These are phyloP conservation scores for Camponotus pennsylvanicus DNA, from an alignment of 1,140 invertebrate species.

Conservation along the genomic window DNA sequence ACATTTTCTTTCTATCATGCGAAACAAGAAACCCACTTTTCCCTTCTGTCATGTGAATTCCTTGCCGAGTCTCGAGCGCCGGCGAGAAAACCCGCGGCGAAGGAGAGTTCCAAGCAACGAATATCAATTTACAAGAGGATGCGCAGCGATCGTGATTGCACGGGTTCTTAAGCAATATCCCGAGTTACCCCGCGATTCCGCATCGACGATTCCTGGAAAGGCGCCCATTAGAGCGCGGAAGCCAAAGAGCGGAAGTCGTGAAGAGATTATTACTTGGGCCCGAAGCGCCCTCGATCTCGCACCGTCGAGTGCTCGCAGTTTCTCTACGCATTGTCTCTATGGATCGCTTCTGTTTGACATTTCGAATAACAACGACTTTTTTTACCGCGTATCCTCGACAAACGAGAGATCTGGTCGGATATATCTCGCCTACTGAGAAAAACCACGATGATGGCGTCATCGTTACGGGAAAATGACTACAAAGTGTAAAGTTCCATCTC, in stretches of 20 bases:
- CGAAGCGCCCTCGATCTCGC: constrained; percentile 61
- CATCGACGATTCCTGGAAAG: constrained; percentile 61
- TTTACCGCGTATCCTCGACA: constrained; percentile 9
- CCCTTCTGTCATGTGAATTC: not conserved
- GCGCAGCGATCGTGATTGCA: constrained; percentile 33
- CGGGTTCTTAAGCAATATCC: constrained; percentile 67
- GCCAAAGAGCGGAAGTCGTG: constrained; percentile 69
- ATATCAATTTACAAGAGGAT: constrained; percentile 40
- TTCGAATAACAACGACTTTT: constrained; percentile 32
- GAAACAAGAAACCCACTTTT: not conserved
- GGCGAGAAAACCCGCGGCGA: not conserved
- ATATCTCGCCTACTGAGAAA: constrained; percentile 1
- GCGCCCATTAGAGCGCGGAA: constrained; percentile 54
- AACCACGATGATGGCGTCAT: not conserved
- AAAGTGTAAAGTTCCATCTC: not conserved
- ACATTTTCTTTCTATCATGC: not conserved
- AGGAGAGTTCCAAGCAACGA: not conserved
- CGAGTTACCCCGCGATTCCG: constrained; percentile 60
- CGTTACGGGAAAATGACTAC: not conserved
- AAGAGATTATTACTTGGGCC: constrained; percentile 71
- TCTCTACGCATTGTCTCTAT: constrained; percentile 64
- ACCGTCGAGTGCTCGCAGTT: constrained; percentile 49
- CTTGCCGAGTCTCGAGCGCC: not conserved
- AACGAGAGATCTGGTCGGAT: constrained; percentile 55
- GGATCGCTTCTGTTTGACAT: constrained; percentile 71